Conservation (phyloP, 2,888 invertebrate species). For the Hirtodrosophila confusa region DNA sequence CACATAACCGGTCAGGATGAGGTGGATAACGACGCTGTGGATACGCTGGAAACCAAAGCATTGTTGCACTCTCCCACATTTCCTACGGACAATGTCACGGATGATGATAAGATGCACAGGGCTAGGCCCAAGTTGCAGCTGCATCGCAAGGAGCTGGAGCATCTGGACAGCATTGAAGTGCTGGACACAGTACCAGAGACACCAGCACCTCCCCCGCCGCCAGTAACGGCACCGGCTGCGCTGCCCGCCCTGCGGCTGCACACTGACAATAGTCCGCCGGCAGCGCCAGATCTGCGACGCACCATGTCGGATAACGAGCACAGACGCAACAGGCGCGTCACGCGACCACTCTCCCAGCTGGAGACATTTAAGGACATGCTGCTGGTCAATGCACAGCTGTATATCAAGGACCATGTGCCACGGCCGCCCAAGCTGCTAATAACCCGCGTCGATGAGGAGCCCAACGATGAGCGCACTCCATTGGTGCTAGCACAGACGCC, state of each 20-base stretch:
- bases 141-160: constrained; percentile 38
- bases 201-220: constrained; percentile 85
- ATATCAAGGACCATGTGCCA: constrained; percentile 85
- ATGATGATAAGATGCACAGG: constrained; percentile 79
- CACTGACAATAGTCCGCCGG: constrained; percentile 29
- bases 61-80: constrained; percentile 51
- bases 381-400: constrained; percentile 86
- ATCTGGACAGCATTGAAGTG: constrained; percentile 67
- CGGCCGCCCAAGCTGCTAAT: constrained; percentile 84
- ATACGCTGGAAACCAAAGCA: constrained; percentile 62
- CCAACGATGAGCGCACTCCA: constrained; percentile 58
- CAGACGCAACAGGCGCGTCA: constrained; percentile 49
- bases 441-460: constrained; percentile 84
- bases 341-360: constrained; percentile 74
- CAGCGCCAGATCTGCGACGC: constrained; percentile 56
- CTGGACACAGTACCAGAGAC: constrained; percentile 84
- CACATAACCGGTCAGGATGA: constrained; percentile 67
- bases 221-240: constrained; percentile 59
- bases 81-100: constrained; percentile 67
- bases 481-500: constrained; percentile 37
- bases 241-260: constrained; percentile 44
- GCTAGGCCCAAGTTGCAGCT: constrained; percentile 50
- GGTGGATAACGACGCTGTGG: constrained; percentile 68
- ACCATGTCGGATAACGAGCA: constrained; percentile 57
- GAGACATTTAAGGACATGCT: constrained; percentile 84